A percentile compares a stretch with the other conserved stretches of the same genome.
Evolutionary conservation across 1,140 invertebrate species (phyloP).

Genomic region (Cecropterus lyciades): DNA sequence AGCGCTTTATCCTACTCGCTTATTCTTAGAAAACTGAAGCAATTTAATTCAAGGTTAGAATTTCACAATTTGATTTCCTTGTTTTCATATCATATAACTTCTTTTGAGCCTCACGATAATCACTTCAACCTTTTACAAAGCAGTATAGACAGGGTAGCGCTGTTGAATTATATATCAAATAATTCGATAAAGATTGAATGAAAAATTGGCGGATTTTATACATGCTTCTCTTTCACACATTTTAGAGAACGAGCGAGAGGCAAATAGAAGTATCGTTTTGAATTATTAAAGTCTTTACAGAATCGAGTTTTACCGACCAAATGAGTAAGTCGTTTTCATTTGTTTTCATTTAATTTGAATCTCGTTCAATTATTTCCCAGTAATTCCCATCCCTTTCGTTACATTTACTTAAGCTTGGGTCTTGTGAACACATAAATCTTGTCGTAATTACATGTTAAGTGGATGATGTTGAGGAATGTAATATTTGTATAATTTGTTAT

Average conservation of each 20-base stretch:
- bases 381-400: not conserved
- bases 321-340: not conserved
- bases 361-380: not conserved
- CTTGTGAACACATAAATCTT: no score
- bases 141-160: slow-evolving; percentile 10
- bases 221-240: no score
- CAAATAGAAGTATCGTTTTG: no score
- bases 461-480: no score
- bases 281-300: not conserved
- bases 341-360: slow-evolving; percentile 16
- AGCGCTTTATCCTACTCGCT: slow-evolving; percentile 14
- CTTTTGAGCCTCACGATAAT: slow-evolving; percentile 1
- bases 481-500: no score
- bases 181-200: no score
- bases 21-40: slow-evolving; percentile 13
- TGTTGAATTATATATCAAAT: not conserved
- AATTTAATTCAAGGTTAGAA: slow-evolving; percentile 23
- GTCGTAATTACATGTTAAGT: no score
- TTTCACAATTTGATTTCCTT: slow-evolving; percentile 14
- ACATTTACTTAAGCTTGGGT: no score
- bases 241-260: no score
- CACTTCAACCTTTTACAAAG: slow-evolving; percentile 4
- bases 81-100: not conserved
- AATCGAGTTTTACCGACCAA: no score
- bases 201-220: no score